These are phyloP conservation scores for Nomada fabriciana DNA, from an alignment of 2,888 invertebrate species.

Conservation along the genomic window DNA sequence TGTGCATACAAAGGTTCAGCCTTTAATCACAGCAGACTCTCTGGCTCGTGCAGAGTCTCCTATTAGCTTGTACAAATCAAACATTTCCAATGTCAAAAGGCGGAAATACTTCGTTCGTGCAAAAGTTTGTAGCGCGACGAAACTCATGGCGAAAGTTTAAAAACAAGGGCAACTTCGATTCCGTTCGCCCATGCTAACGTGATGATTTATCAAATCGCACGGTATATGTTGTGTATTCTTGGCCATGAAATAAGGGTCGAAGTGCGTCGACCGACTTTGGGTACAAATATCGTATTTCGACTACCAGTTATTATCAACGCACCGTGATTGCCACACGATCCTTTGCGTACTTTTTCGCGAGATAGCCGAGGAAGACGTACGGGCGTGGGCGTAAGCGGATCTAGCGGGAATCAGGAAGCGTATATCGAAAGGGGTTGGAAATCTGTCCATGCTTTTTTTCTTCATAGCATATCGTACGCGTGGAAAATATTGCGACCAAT, in stretches of 20 bases:
- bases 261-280: background rate
- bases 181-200: no score
- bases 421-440: background rate
- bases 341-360: background rate
- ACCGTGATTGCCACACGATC: no score
- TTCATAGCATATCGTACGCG: no score
- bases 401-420: background rate
- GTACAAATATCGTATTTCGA: background rate
- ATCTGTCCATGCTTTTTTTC: background rate
- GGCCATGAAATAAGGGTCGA: background rate
- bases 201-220: background rate
- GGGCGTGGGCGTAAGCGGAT: background rate
- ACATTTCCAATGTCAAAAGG: background rate
- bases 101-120: no score
- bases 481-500: no score
- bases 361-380: background rate
- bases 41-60: background rate
- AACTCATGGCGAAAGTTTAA: no score
- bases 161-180: no score
- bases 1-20: background rate
- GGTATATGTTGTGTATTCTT: background rate
- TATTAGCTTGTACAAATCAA: background rate
- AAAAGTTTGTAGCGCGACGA: no score
- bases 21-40: conserved; percentile 9
- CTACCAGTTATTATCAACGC: background rate